Base-by-base conservation (phyloP, 2,888 invertebrate genomes). In the Thecophora atra region DNA sequence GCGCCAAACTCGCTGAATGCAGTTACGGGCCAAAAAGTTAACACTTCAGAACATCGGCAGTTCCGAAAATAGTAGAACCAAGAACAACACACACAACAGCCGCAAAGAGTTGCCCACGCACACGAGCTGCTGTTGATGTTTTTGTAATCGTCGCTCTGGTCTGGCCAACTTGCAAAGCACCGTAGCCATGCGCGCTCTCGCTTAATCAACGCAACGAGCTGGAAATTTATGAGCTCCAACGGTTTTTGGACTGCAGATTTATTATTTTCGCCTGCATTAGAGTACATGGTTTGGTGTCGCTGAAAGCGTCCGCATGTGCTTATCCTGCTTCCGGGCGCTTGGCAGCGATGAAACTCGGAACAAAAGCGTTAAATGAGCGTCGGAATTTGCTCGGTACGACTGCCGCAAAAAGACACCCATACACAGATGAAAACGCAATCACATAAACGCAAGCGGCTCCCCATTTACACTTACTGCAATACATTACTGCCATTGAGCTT, bases 311-410 rank as follows among this genome's bases (percentile, higher is more conserved):
- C 13, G 58, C 17, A 17, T 28, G 28, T 1, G 56, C 58, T 17
- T 58, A 24, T 58, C 26, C 58, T 11, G 58, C 58, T 28, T 24
- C 58, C 26, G 4, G 47, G 15, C 13, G 47, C n/a, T 15, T 47
- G 58, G 26, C 17, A 11, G 58, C 21, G 54, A 54, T 21, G 54
- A 54, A 21, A 54, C 15, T 11, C 5, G 28, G 78, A n/a, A 80
- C 79, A 78, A 81, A 81, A 81, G 80, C 81, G 79, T 81, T 81
- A 81, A 81, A 81, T 82, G 81, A 82, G 82, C 81, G 79, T 81
- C 76, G 79, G 78, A 81, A 82, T 81, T 81, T 79, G 78, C 80
- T 81, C 78, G 80, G 79, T 81, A 78, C 79, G 3, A n/a, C 64
- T 13, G 15, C 56, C 24, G 15, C 47, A 28, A 30, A 66, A 42